Percentiles rank a stretch among this genome's conserved stretches.
Conservation (phyloP, 2,113 vertebrate species). For the Romanogobio albipinnatus region DNA sequence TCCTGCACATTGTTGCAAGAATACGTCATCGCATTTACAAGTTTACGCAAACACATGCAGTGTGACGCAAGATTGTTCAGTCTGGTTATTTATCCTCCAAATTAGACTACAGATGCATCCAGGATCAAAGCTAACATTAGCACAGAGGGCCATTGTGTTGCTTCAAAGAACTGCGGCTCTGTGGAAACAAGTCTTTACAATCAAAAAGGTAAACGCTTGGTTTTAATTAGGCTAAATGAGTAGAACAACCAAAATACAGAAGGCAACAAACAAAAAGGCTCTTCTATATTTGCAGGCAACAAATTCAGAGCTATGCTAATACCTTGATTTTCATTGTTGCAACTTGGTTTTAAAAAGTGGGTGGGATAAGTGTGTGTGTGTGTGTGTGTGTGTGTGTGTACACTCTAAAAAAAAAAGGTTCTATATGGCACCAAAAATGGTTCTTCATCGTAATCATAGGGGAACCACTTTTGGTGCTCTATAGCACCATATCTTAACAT, state of each 20-base stretch:
- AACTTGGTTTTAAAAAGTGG: too few relatives aligned
- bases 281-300: background rate
- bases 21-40: conserved; percentile 38
- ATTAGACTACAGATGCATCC: conserved; percentile 44
- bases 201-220: conserved; percentile 38
- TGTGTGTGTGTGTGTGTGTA: too few relatives aligned
- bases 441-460: too few relatives aligned
- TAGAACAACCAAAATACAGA: conserved; percentile 16
- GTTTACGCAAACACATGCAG: conserved; percentile 6
- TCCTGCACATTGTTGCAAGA: conserved; percentile 34
- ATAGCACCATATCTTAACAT: too few relatives aligned
- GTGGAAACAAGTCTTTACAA: background rate
- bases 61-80: conserved; percentile 23
- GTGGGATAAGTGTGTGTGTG: too few relatives aligned
- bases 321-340: background rate
- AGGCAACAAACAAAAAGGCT: conserved; percentile 5
- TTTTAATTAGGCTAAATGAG: conserved; percentile 29
- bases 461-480: too few relatives aligned
- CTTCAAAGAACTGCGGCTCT: conserved; percentile 41
- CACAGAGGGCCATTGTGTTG: conserved; percentile 31
- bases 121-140: conserved; percentile 53
- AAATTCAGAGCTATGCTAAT: conserved; percentile 10
- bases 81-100: conserved; percentile 41
- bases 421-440: too few relatives aligned
- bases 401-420: too few relatives aligned